These are phyloP conservation scores for Sylvilagus bachmani DNA, from an alignment of 2,113 vertebrate species.

Conservation along the genomic window DNA sequence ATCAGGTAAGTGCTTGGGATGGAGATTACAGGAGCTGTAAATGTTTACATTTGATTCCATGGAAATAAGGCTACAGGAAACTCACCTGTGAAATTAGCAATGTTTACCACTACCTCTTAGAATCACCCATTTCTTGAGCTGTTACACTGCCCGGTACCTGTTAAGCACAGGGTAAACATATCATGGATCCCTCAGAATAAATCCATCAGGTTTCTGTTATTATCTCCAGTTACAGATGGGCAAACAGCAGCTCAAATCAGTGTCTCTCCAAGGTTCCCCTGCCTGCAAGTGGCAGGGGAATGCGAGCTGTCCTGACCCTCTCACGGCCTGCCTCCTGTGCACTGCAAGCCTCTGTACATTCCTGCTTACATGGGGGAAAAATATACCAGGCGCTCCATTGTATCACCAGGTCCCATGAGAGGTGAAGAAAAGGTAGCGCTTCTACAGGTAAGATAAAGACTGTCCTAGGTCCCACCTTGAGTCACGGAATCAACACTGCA, in stretches of 20 bases:
- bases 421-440: neutral
- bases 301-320: neutral
- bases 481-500: neutral
- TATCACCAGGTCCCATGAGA: neutral
- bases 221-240: neutral
- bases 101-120: neutral
- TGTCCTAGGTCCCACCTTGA: neutral
- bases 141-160: neutral
- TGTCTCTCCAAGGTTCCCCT: neutral
- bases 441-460: neutral
- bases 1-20: neutral
- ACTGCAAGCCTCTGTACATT: neutral
- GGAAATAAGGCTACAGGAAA: neutral
- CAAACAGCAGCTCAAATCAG: neutral
- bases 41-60: neutral
- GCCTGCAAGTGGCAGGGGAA: neutral
- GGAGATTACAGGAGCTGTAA: neutral
- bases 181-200: neutral
- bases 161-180: neutral
- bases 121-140: neutral
- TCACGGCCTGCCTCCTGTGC: rapidly evolving
- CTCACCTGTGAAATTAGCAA: neutral
- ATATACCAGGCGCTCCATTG: neutral
- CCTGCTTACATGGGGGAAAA: neutral
- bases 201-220: neutral